A percentile compares a stretch with the other conserved stretches of the same genome.
These are phyloP conservation scores for Pherbina coryleti DNA, from an alignment of 2,888 invertebrate genomes.

Conservation along the genomic window DNA sequence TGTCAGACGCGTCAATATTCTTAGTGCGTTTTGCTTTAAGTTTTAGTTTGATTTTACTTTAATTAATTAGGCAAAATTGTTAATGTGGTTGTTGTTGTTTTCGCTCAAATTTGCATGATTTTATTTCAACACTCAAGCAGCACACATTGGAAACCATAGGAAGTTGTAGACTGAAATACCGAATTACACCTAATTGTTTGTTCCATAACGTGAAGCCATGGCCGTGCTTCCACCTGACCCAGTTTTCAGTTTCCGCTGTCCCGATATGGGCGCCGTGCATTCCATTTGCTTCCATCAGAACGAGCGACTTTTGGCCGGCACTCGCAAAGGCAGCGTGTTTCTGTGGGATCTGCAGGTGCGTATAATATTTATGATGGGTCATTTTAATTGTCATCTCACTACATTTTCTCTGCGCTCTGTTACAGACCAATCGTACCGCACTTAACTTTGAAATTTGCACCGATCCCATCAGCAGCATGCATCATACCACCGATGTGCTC, in stretches of 20 bases:
- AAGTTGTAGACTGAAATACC: too few species aligned
- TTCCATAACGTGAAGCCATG: constrained; percentile 68
- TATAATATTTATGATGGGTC: background rate
- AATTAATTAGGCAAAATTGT: background rate
- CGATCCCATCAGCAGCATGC: constrained; percentile 69
- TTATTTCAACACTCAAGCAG: background rate
- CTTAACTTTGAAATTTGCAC: constrained; percentile 77
- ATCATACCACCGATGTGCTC: constrained; percentile 74
- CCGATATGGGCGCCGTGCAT: constrained; percentile 80
- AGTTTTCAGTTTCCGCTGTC: constrained; percentile 78
- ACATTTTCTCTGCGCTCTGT: background rate
- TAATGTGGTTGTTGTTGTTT: constrained; percentile 9
- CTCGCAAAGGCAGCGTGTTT: constrained; percentile 80
- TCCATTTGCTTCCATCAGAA: constrained; percentile 79
- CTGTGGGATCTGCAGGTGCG: constrained; percentile 84
- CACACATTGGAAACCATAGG: too few species aligned
- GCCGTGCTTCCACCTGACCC: constrained; percentile 82
- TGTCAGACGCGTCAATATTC: background rate
- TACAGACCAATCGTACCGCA: constrained; percentile 79
- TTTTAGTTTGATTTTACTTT: background rate
- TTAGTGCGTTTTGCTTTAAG: too few species aligned
- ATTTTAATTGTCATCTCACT: background rate
- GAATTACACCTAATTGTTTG: too few species aligned
- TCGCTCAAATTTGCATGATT: background rate
- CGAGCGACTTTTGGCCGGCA: constrained; percentile 79